phyloP scores from a whole-genome alignment of 2,888 invertebrate genomes.

The Drosophila longiperda region DNA sequence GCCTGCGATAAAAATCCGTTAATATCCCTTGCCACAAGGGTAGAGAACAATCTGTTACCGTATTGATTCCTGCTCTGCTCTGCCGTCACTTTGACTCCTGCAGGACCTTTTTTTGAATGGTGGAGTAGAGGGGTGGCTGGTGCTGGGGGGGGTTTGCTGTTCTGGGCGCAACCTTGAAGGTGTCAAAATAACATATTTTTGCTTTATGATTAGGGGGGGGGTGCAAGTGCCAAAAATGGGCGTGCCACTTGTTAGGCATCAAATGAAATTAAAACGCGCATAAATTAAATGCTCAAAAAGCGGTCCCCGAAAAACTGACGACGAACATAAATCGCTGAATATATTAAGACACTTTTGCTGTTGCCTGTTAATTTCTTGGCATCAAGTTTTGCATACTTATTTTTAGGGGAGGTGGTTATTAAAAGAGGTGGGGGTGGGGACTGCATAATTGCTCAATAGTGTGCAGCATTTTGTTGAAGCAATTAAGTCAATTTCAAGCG shows the following conservation, averaged over 20 bases:
- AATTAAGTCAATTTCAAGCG: conserved; percentile 55
- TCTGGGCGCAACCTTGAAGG: conserved; percentile 76
- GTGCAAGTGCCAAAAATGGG: conserved; percentile 33
- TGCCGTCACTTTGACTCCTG: conserved; percentile 6
- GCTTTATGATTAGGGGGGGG: not conserved
- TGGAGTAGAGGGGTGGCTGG: not conserved
- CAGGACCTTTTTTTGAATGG: conserved; percentile 1
- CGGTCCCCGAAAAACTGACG: conserved; percentile 29
- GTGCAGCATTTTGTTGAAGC: conserved; percentile 72
- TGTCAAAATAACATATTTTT: conserved; percentile 79
- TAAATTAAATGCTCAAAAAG: conserved; percentile 69
- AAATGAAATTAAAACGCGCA: conserved; percentile 81
- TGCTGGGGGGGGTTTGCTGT: not conserved
- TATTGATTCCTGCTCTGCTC: conserved; percentile 50
- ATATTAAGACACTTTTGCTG: conserved; percentile 75
- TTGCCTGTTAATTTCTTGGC: conserved; percentile 52
- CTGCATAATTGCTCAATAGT: conserved; percentile 77
- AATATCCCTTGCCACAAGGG: conserved; percentile 42
- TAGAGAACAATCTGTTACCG: conserved; percentile 49
- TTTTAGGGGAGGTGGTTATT: not conserved
- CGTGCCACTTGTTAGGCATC: conserved; percentile 77
- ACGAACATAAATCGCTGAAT: conserved; percentile 65
- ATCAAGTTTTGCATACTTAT: conserved; percentile 65
- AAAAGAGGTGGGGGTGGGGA: not conserved
- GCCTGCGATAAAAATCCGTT: conserved; percentile 27